Conservation (phyloP, 2,888 invertebrate genomes). For the Melinopterus prodromus region DNA sequence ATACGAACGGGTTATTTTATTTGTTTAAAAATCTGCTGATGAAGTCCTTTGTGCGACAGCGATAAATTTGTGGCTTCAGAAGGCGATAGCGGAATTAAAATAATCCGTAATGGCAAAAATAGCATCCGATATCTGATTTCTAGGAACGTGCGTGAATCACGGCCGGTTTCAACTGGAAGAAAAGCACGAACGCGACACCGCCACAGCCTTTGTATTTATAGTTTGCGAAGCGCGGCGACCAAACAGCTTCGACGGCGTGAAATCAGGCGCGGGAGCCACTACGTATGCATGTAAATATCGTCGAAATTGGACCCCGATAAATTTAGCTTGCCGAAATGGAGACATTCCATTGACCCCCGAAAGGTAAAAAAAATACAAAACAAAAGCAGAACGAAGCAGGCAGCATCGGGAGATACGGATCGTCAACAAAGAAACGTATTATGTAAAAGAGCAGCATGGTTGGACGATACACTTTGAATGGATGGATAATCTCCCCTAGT, state of each 20-base stretch:
- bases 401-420: neutral
- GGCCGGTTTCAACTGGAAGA: neutral
- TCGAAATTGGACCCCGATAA: slow-evolving; percentile 4
- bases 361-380: neutral
- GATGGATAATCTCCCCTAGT: neutral
- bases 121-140: neutral
- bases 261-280: neutral
- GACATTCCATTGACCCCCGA: neutral
- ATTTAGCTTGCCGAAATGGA: neutral
- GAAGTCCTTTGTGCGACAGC: neutral
- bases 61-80: neutral
- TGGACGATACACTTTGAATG: neutral
- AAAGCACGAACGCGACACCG: neutral
- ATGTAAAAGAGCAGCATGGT: neutral
- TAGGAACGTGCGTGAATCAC: neutral
- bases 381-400: neutral
- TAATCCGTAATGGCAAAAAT: slow-evolving; percentile 4
- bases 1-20: neutral
- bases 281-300: neutral
- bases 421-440: neutral
- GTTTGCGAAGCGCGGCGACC: slow-evolving; percentile 4
- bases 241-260: neutral
- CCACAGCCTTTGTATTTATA: neutral
- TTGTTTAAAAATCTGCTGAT: neutral
- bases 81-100: neutral